Evolutionary conservation across 2,113 vertebrate species (phyloP), one percentile per base, ranked within the genome.

Genomic region (Melanostigma gelatinosum): DNA sequence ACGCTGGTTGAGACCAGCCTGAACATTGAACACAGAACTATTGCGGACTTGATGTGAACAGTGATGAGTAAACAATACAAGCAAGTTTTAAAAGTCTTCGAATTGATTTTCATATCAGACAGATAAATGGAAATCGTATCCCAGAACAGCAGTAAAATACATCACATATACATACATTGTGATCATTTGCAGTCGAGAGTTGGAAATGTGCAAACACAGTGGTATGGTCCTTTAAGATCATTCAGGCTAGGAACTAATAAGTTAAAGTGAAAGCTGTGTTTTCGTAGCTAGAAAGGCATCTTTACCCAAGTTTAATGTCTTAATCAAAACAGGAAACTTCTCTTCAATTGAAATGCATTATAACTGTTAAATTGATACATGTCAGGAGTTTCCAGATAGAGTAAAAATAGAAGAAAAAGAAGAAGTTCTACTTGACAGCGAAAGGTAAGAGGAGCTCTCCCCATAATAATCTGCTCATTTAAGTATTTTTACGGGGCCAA

Each of bases 401-500:
- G 54, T 63, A 52, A 57, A 44, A 32, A 15, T 20, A 8, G 63
- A 9, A 40, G 58, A 12, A 40, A 84, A 71, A 55, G 27, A 66
- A 20, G 7, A 77, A 60, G 0, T 13, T 67, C 2, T 20, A 27
- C 2, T 24, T 7, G 52, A 57, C 42, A 54, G 70, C 40, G 46
- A 6, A 42, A 72, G 40, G 68, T 46, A 64, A 63, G 80, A 82
- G 61, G 48, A 85, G 75, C 55, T 58, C 55, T 29, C 55, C 55
- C 52, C 69, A 46, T 84, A 82, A 87, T 91, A 84, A 88, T 91
- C 85, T 81, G 66, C 78, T 90, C 79, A 77, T 90, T 83, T 85
- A 80, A 91, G 85, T 87, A 68, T 90, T 93, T 94, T 93, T 92
- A 91, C 90, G 62, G 88, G 77, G 91, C 91, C 83, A 72, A 60